Evolutionary conservation across 2,113 vertebrate species (phyloP).

Genomic region (Tragulus kanchil): DNA sequence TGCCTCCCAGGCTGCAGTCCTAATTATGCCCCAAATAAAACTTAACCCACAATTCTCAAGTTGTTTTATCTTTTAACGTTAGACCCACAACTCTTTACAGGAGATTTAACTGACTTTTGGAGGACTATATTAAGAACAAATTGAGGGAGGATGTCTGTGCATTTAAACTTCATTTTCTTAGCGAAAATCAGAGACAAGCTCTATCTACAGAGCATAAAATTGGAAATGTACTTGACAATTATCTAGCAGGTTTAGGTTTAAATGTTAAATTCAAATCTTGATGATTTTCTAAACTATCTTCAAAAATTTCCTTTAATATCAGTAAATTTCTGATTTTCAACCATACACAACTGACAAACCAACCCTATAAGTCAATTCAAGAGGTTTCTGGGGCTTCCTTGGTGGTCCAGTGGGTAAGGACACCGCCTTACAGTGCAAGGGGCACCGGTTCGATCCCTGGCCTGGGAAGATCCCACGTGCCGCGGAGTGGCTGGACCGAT

Average conservation of each 20-base stretch:
- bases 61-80: too few species aligned
- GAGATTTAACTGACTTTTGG: neutral
- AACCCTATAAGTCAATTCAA: conserved; percentile 3
- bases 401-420: too few species aligned
- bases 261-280: conserved; percentile 14
- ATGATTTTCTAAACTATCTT: conserved; percentile 3
- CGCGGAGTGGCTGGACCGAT: too few species aligned
- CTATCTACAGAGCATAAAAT: neutral
- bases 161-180: conserved; percentile 56
- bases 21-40: too few species aligned
- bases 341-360: neutral
- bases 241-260: neutral
- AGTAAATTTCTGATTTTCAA: neutral
- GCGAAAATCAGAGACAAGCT: conserved; percentile 29
- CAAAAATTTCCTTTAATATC: neutral
- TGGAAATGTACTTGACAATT: conserved; percentile 15
- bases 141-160: neutral
- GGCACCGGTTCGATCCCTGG: too few species aligned
- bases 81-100: too few species aligned
- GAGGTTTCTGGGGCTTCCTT: neutral
- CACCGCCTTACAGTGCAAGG: too few species aligned
- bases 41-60: too few species aligned
- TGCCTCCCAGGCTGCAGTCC: too few species aligned
- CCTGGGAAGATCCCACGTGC: too few species aligned
- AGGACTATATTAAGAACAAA: conserved; percentile 15